A percentile compares a stretch with the other conserved stretches of the same genome.
phyloP scores from a whole-genome alignment of 2,888 invertebrate genomes.

The Aphrophora alni region DNA sequence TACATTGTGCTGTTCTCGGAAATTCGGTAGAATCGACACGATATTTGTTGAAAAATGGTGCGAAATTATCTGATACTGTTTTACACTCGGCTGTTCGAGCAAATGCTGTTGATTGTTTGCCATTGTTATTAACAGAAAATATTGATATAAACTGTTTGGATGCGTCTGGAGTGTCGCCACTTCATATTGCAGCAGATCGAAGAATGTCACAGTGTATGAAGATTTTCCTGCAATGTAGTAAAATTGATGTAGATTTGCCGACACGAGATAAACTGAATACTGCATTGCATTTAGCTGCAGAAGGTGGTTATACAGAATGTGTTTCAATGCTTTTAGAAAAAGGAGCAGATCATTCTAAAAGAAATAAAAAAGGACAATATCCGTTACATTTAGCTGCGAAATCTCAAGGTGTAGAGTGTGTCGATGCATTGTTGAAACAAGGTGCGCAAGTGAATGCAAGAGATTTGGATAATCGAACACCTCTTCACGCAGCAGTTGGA shows the following conservation, averaged over 20 bases:
- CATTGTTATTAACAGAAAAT: slow-evolving; percentile 75
- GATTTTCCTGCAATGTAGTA: slow-evolving; percentile 75
- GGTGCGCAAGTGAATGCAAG: slow-evolving; percentile 79
- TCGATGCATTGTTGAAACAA: slow-evolving; percentile 76
- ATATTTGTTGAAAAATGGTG: slow-evolving; percentile 75
- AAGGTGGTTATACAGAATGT: slow-evolving; percentile 84
- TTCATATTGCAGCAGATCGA: slow-evolving; percentile 81
- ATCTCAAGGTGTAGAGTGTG: slow-evolving; percentile 80
- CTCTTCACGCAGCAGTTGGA: slow-evolving; percentile 84
- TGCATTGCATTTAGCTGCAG: slow-evolving; percentile 85
- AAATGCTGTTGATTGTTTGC: slow-evolving; percentile 81
- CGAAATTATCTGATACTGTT: slow-evolving; percentile 77
- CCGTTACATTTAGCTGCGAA: slow-evolving; percentile 85
- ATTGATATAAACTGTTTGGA: slow-evolving; percentile 78
- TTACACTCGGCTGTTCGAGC: slow-evolving; percentile 86
- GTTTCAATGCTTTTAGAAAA: slow-evolving; percentile 75
- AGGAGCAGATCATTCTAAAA: slow-evolving; percentile 76
- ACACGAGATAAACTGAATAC: slow-evolving; percentile 79
- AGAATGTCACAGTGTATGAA: slow-evolving; percentile 67
- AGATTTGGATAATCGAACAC: slow-evolving; percentile 81
- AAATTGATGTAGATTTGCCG: slow-evolving; percentile 72
- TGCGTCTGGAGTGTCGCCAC: slow-evolving; percentile 70
- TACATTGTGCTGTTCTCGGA: slow-evolving; percentile 91
- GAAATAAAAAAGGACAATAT: slow-evolving; percentile 81
- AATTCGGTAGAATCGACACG: slow-evolving; percentile 82